A percentile compares a stretch with the other conserved stretches of the same genome.
These are phyloP conservation scores for Heteromyza rotundicornis DNA, from an alignment of 2,888 invertebrate genomes.

Conservation along the genomic window DNA sequence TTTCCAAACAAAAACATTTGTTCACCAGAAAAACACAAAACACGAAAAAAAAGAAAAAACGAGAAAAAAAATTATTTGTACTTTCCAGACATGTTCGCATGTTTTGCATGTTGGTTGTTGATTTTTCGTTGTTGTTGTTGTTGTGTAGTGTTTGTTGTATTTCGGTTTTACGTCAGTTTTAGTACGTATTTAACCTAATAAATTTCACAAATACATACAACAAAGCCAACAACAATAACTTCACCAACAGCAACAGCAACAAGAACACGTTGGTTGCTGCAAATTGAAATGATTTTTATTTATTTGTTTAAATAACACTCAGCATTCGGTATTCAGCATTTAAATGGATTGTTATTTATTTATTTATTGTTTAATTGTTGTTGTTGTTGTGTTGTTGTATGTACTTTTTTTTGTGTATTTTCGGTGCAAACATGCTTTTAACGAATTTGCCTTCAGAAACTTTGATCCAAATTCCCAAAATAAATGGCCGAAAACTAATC, in stretches of 20 bases:
- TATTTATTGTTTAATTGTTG: not conserved
- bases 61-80: not conserved
- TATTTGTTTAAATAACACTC: slow-evolving; percentile 25
- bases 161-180: slow-evolving; percentile 5
- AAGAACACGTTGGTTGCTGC: slow-evolving; percentile 5
- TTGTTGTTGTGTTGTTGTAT: not conserved
- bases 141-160: slow-evolving; percentile 12
- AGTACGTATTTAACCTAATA: slow-evolving; percentile 24
- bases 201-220: slow-evolving; percentile 14
- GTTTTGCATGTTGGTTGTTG: slow-evolving; percentile 8
- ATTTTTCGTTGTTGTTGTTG: slow-evolving; percentile 11
- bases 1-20: slow-evolving; percentile 10
- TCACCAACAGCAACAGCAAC: slow-evolving; percentile 12
- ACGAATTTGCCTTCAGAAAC: slow-evolving; percentile 8
- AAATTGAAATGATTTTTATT: slow-evolving; percentile 22
- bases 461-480: not conserved
- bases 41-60: too few relatives aligned
- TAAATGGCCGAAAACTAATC: not conserved
- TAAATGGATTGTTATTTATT: too few relatives aligned
- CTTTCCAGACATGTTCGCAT: not conserved
- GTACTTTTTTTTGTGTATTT: slow-evolving; percentile 23
- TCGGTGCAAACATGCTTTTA: slow-evolving; percentile 22
- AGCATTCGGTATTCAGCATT: not conserved
- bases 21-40: too few relatives aligned
- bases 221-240: slow-evolving; percentile 8